Percentiles rank a stretch among this genome's conserved stretches.
Conservation (phyloP, 2,888 invertebrate species). For the Cenopis cana region DNA sequence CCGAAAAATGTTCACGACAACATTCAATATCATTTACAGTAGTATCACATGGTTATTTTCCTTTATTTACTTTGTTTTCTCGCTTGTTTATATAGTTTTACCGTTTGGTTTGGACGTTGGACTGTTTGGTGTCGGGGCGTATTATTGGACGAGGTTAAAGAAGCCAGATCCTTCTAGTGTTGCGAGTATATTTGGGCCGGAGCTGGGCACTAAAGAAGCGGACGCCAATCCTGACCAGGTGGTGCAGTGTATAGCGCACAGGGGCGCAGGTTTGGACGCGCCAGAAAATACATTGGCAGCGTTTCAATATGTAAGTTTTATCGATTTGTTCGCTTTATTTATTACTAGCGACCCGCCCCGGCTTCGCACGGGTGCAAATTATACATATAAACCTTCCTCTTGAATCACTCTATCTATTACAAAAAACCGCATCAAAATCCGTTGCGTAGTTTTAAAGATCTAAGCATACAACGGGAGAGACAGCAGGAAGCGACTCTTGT, state of each 20-base stretch:
- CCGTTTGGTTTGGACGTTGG: slow-evolving; percentile 75
- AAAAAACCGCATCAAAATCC: no score
- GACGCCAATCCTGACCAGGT: slow-evolving; percentile 73
- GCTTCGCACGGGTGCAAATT: no score
- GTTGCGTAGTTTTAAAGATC: no score
- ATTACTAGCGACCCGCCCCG: no score
- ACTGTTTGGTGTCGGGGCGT: slow-evolving; percentile 66
- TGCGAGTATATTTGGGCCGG: slow-evolving; percentile 83
- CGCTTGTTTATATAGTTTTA: slow-evolving; percentile 70
- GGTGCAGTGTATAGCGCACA: slow-evolving; percentile 89
- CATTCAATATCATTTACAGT: slow-evolving; percentile 59
- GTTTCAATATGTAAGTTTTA: slow-evolving; percentile 86
- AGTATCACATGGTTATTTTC: slow-evolving; percentile 61
- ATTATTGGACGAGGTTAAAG: slow-evolving; percentile 68
- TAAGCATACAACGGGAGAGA: no score
- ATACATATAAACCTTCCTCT: no score
- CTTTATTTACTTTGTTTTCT: slow-evolving; percentile 61
- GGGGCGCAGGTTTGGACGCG: slow-evolving; percentile 90
- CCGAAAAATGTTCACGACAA: slow-evolving; percentile 67
- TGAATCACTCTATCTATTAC: no score
- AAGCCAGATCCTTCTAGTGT: slow-evolving; percentile 72
- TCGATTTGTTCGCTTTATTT: slow-evolving; percentile 38
- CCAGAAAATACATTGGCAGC: slow-evolving; percentile 92
- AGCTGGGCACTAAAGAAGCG: slow-evolving; percentile 74
- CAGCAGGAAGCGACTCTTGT: no score